A percentile compares a stretch with the other conserved stretches of the same genome.
These are phyloP conservation scores for Dasyprocta punctata DNA, from an alignment of 2,113 vertebrate genomes.

Conservation along the genomic window DNA sequence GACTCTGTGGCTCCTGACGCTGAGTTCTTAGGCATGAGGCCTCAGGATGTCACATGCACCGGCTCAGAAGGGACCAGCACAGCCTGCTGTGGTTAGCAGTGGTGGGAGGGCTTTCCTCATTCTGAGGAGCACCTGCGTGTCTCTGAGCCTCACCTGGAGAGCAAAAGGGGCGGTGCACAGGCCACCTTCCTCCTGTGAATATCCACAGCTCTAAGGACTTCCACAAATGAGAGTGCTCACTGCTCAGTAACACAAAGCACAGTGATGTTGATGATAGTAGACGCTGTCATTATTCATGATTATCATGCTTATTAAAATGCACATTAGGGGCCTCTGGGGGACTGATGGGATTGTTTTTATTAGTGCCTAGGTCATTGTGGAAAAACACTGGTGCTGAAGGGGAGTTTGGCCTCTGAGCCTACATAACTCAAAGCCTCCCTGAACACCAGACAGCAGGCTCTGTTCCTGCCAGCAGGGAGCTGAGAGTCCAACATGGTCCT, in stretches of 20 bases:
- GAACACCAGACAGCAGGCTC: neutral
- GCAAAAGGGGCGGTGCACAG: neutral
- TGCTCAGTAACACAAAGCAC: neutral
- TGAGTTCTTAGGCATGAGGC: neutral
- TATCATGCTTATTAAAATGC: constrained; percentile 22
- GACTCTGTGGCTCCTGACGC: neutral
- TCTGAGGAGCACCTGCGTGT: neutral
- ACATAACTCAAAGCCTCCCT: neutral
- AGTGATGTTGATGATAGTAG: neutral
- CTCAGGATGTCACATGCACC: neutral
- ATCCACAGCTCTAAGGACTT: neutral
- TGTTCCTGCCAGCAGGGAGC: neutral
- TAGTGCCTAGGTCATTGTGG: neutral
- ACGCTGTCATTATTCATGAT: neutral
- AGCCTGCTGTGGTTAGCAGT: neutral
- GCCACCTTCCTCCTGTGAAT: neutral
- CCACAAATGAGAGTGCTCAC: neutral
- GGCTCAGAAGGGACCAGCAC: neutral
- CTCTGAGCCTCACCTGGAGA: neutral
- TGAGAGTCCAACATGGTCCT: neutral
- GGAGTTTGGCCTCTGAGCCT: neutral
- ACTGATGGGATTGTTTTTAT: neutral
- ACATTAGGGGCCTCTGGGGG: neutral
- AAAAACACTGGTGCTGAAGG: constrained; percentile 19
- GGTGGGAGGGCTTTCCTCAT: neutral